Evolutionary conservation across 2,113 vertebrate genomes (phyloP).

Genomic region (Oreochromis niloticus): DNA sequence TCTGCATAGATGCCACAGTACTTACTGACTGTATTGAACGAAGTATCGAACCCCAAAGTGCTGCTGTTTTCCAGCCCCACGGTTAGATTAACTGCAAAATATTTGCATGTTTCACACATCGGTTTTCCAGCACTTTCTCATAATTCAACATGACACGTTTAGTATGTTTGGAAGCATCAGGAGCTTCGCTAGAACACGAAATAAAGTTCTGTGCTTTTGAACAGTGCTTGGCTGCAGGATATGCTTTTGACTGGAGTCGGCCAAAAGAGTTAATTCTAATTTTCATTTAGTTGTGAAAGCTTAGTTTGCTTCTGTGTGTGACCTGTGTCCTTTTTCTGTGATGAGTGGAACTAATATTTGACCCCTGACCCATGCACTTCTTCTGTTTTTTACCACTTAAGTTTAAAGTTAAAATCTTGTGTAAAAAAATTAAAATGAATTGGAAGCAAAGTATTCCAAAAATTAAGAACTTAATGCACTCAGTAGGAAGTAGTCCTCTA

Average conservation of each 20-base stretch:
- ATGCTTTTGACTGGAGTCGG: not conserved
- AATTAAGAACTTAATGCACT: not conserved
- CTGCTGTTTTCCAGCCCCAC: not conserved
- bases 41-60: not conserved
- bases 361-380: not conserved
- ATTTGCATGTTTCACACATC: not conserved
- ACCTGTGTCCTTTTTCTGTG: not conserved
- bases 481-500: not conserved
- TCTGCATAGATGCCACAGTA: not conserved
- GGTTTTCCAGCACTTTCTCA: not conserved
- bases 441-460: not conserved
- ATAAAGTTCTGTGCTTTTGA: not conserved
- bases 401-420: not conserved
- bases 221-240: not conserved
- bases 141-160: not conserved
- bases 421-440: not conserved
- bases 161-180: not conserved
- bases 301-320: not conserved
- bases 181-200: not conserved
- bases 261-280: not conserved
- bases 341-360: not conserved
- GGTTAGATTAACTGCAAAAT: not conserved
- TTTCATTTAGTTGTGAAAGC: not conserved
- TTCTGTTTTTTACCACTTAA: not conserved
- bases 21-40: not conserved